A percentile compares a stretch with the other conserved stretches of the same genome.
Evolutionary conservation across 1,140 invertebrate genomes (phyloP).

Genomic region (Tetramorium alpestre): DNA sequence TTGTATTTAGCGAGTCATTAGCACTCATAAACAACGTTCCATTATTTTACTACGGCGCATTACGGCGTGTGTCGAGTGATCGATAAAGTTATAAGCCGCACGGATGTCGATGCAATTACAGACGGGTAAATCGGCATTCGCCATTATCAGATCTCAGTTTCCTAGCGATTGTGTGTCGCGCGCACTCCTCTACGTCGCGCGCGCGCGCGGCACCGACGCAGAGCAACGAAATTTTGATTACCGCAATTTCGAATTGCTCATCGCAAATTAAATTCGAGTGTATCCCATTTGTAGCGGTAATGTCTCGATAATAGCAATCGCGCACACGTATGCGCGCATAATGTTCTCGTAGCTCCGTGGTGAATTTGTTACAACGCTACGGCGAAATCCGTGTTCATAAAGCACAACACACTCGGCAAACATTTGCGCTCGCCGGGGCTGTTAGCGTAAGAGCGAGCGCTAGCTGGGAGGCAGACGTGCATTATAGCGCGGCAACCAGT

Average conservation of each 20-base stretch:
- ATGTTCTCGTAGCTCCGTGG: not conserved
- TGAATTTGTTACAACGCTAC: conserved; percentile 39
- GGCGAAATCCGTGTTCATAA: conserved; percentile 55
- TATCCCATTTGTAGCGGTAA: not conserved
- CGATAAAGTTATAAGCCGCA: conserved; percentile 29
- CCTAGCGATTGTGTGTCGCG: not conserved
- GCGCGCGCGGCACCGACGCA: not conserved
- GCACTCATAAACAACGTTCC: conserved; percentile 1
- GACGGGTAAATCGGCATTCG: not conserved
- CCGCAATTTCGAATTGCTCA: conserved; percentile 29
- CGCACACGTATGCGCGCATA: not conserved
- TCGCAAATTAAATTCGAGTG: conserved; percentile 44
- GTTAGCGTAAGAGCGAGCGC: conserved; percentile 23
- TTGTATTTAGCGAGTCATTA: conserved; percentile 32
- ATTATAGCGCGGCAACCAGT: conserved; percentile 46
- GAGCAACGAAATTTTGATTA: conserved; percentile 40
- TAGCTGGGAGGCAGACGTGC: conserved; percentile 32
- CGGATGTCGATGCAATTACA: conserved; percentile 1
- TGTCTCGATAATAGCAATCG: conserved; percentile 39
- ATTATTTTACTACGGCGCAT: conserved; percentile 33
- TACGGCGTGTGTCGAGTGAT: not conserved
- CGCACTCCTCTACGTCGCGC: not conserved
- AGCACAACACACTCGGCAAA: conserved; percentile 59
- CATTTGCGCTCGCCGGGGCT: conserved; percentile 46
- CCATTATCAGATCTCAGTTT: conserved; percentile 35